Percentiles rank a stretch among this genome's conserved stretches.
These are phyloP conservation scores for Crotalus horridus DNA, from an alignment of 2,113 vertebrate species.

Conservation along the genomic window DNA sequence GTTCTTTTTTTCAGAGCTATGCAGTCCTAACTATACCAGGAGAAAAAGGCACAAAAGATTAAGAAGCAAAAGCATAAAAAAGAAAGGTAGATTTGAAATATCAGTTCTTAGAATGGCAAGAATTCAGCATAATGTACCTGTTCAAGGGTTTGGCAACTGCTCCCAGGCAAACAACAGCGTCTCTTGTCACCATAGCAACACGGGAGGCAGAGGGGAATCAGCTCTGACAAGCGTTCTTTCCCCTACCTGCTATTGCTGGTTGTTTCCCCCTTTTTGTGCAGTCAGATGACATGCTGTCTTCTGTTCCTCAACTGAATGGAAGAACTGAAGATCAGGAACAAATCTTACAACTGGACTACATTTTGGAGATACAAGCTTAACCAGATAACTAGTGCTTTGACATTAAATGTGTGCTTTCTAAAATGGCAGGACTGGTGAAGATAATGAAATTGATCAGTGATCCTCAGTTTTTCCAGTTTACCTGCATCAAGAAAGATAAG, in stretches of 20 bases:
- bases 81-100: background rate
- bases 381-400: background rate
- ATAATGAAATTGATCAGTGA: background rate
- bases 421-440: background rate
- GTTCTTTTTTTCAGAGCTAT: background rate
- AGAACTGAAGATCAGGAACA: background rate
- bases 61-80: background rate
- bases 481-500: background rate
- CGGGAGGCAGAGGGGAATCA: background rate
- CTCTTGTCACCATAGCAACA: constrained; percentile 4
- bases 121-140: background rate
- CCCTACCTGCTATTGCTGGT: background rate
- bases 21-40: background rate
- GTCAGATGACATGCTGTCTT: background rate
- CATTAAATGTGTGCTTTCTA: background rate
- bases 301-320: background rate
- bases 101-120: background rate
- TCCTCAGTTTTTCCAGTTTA: background rate
- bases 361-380: background rate
- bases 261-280: background rate
- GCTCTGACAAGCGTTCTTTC: too few relatives aligned
- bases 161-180: background rate
- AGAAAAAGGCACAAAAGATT: background rate
- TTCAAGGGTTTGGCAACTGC: background rate
- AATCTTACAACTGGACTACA: background rate